Base-by-base conservation (phyloP, 1,140 invertebrate species). In the Penaeus japonicus region DNA sequence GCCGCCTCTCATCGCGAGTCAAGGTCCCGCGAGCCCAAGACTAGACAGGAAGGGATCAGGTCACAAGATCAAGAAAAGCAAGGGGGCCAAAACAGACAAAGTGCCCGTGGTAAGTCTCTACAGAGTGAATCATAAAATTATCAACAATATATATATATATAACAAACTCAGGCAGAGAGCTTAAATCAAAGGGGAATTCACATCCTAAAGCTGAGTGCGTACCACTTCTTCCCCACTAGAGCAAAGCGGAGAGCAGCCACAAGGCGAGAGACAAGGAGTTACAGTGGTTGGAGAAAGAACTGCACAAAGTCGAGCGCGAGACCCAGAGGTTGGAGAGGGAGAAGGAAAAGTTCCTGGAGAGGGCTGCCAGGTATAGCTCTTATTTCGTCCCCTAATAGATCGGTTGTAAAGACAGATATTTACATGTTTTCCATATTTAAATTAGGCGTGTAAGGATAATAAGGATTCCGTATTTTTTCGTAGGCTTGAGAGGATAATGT, bases 311-410 rank as follows among this genome's bases (percentile, higher is more conserved):
- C 15, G 94, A 95, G 91, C 92, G 93, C 90, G 94, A 95, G 90
- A 94, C 95, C 91, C 93, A 94, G 89, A 93, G 95, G 79, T 91
- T 95, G 78, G 94, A 95, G 89, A 93, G 93, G 80, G 94, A 95
- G 90, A 92, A 93, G 87, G 93, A 94, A 82, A 95, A 95, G 89
- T 94, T 94, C 89, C 91, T 94, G 75, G 94, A 95, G 91, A 92
- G 94, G 90, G 94, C 95, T 90, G 93, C 93, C 54, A 93, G 93
- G 93, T 93, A 90, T 89, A 73, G 54, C 22, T 20, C 47, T 12
- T 15, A 47, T 47, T 47, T 47, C 47, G 47, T 47, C 15, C 15
- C 15, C 10, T 47, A 47, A 47, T 47, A 47, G 5, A 0, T 47
- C 12, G 39, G 39, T 47, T 47, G 39, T 0, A 47, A 47, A 47